A percentile compares a stretch with the other conserved stretches of the same genome.
Conservation (phyloP, 2,888 invertebrate species). For the Acutogordius australiensis region DNA sequence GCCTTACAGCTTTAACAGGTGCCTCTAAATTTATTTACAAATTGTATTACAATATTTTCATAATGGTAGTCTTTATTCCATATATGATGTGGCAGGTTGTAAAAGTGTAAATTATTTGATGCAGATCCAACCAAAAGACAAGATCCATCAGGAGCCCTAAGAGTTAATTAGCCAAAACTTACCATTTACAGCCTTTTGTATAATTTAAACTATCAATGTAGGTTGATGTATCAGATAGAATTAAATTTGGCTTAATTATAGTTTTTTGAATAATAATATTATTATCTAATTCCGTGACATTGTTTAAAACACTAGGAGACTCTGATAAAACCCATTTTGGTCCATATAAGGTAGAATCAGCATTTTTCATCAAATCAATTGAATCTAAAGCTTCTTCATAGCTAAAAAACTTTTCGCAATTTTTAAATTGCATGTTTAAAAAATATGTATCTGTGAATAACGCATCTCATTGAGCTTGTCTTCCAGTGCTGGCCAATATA, state of each 20-base stretch:
- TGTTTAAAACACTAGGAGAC: too few relatives aligned
- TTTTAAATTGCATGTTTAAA: too few relatives aligned
- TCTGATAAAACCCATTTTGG: too few relatives aligned
- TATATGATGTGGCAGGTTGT: background rate
- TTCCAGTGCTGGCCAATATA: too few relatives aligned
- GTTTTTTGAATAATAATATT: background rate
- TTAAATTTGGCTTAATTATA: background rate
- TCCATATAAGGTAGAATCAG: too few relatives aligned
- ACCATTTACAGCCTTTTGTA: constrained; percentile 7
- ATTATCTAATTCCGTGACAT: too few relatives aligned
- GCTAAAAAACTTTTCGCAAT: background rate
- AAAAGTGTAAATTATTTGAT: background rate
- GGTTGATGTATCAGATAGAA: background rate
- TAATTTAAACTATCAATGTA: background rate
- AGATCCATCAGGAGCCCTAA: constrained; percentile 10
- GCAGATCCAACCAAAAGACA: background rate
- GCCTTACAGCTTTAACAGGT: background rate
- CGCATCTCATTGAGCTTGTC: too few relatives aligned
- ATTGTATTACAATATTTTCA: background rate
- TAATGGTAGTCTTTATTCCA: background rate
- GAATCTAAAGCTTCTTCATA: background rate
- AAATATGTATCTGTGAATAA: too few relatives aligned
- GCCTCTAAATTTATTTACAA: background rate
- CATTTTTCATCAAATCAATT: background rate
- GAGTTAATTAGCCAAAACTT: background rate